phyloP scores from a whole-genome alignment of 2,797 vertebrate species.

The Enteromius anoplus region DNA sequence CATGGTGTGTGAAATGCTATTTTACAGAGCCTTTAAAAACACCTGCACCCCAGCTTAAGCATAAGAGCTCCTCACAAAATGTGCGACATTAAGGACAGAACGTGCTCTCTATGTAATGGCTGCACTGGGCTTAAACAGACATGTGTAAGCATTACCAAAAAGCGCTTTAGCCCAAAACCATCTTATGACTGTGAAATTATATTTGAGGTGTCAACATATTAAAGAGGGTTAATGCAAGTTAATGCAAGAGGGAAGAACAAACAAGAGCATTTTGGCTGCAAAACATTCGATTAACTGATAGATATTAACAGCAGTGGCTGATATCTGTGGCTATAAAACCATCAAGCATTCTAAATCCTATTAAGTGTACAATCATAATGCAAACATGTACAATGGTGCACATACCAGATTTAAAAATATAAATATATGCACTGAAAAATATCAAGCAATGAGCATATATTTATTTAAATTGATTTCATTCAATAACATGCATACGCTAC shows the following conservation, averaged over 20 bases:
- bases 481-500: not conserved
- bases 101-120: not conserved
- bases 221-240: not conserved
- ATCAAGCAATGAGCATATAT: too few species aligned
- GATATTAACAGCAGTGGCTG: not conserved
- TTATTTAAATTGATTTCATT: not conserved
- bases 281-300: not conserved
- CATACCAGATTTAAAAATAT: not conserved
- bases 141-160: not conserved
- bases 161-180: not conserved
- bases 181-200: not conserved
- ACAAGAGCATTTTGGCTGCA: not conserved
- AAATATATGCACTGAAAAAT: not conserved
- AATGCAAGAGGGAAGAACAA: not conserved
- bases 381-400: not conserved
- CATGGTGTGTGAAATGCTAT: conserved; percentile 46
- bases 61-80: not conserved
- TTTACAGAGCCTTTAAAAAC: conserved; percentile 40
- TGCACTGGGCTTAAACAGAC: not conserved
- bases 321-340: not conserved
- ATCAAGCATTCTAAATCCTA: not conserved
- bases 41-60: conserved; percentile 47
- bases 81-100: not conserved
- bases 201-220: not conserved
- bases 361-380: not conserved